phyloP scores from a whole-genome alignment of 2,888 invertebrate genomes.

The Agelastica alni region DNA sequence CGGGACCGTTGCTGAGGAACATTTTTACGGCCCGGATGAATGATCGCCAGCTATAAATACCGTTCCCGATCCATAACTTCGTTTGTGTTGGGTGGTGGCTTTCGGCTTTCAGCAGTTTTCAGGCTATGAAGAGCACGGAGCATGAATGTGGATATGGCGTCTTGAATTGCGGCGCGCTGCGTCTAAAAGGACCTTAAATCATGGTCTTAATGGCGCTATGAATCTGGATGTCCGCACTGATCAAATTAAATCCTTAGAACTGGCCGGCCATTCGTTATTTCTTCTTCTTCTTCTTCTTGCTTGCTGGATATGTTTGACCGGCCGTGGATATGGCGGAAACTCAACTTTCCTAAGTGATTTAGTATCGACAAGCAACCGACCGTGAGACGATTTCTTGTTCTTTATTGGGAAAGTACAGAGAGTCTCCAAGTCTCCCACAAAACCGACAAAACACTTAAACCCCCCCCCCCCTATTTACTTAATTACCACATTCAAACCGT shows the following conservation, averaged over 20 bases:
- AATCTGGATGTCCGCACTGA: conserved; percentile 60
- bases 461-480: too few species aligned
- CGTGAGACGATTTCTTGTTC: conserved; percentile 27
- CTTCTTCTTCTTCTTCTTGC: too few species aligned
- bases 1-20: conserved; percentile 15
- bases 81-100: conserved; percentile 34
- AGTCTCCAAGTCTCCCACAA: conserved; percentile 23
- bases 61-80: conserved; percentile 32
- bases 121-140: conserved; percentile 28
- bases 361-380: conserved; percentile 33
- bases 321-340: conserved; percentile 45
- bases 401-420: conserved; percentile 17
- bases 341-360: conserved; percentile 40
- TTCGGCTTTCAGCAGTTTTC: conserved; percentile 32
- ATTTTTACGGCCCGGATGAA: conserved; percentile 31
- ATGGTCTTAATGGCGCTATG: conserved; percentile 59
- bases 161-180: conserved; percentile 46
- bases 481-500: too few species aligned
- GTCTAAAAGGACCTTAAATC: conserved; percentile 58
- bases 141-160: conserved; percentile 41
- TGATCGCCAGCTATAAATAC: conserved; percentile 34
- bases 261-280: conserved; percentile 50
- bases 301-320: conserved; percentile 45
- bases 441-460: not conserved
- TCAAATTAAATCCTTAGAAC: conserved; percentile 59